Base-by-base conservation (phyloP, 1,140 invertebrate species). In the Leucophenga varia region DNA sequence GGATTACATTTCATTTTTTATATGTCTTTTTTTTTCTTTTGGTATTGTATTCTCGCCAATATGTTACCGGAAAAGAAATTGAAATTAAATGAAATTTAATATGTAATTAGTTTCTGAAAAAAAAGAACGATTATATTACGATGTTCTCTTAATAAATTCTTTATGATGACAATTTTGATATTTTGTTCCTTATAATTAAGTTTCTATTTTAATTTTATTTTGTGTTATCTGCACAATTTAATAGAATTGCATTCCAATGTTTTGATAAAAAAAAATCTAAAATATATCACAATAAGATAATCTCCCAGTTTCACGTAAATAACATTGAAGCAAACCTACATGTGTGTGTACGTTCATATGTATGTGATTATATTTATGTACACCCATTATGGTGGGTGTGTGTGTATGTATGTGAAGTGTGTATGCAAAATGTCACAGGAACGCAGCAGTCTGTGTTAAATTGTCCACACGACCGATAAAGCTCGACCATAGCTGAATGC, bases 381-480 rank as follows among this genome's bases (percentile, higher is more conserved):
- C 44, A 37, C 10, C 12, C 43, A 53, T 59, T 63, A 65, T 65
- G 67, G 63, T 63, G 67, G 52, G 63, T 48, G 48, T 63, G 59
- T 63, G 67, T 65, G 67, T 67, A 65, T 65, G 63, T 65, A n/a
- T n/a, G n/a, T n/a, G n/a, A n/a, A n/a, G n/a, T 67, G 49, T 47
- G 40, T 41, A 21, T 49, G 21, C 22, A 36, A 14, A 34, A 19
- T 12, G 13, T 17, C 4, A 9, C 4, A 9, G 13, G 2, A 34
- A 17, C 9, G 42, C 12, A 6, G 30, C 1, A 19, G 21, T 37
- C 6, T 21, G 21, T 16, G 22, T 35, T 48, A 22, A n/a, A n/a
- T 42, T 31, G 40, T 16, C 39, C 21, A 48, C 45, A 28, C 46
- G 38, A 36, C 14, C 46, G 48, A 35, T 36, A 22, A 17, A 18